Conservation (phyloP, 1,140 invertebrate species). For the Drosophila biarmipes region DNA sequence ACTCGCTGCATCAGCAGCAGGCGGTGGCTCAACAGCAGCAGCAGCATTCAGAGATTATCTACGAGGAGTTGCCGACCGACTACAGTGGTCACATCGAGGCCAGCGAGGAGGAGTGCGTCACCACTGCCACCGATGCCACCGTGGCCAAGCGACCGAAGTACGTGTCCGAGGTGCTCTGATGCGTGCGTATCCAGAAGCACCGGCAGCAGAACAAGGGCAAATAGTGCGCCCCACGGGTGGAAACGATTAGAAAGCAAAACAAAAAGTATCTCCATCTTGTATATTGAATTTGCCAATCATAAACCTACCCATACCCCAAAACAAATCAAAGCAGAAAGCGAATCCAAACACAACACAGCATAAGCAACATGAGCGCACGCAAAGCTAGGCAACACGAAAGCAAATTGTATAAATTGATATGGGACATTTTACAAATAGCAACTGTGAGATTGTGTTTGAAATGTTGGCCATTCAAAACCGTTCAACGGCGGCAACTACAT, state of each 20-base stretch:
- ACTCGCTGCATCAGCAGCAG: constrained; percentile 70
- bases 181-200: constrained; percentile 76
- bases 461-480: constrained; percentile 61
- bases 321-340: constrained; percentile 18
- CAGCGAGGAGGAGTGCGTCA: constrained; percentile 72
- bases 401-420: constrained; percentile 51
- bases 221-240: constrained; percentile 49
- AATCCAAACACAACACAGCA: constrained; percentile 3
- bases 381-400: constrained; percentile 18
- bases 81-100: constrained; percentile 81
- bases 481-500: constrained; percentile 52
- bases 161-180: constrained; percentile 83
- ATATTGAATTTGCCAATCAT: constrained; percentile 80
- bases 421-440: constrained; percentile 57
- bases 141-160: constrained; percentile 78
- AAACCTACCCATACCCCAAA: constrained; percentile 19
- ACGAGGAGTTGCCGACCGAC: constrained; percentile 80
- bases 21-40: constrained; percentile 57
- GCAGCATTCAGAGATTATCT: constrained; percentile 79
- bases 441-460: constrained; percentile 72
- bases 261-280: constrained; percentile 80
- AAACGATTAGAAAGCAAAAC: constrained; percentile 48
- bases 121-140: constrained; percentile 54
- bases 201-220: constrained; percentile 67
- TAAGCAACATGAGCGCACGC: constrained; percentile 20